Evolutionary conservation across 2,113 vertebrate species (phyloP), one percentile per base, ranked within the genome.

Genomic region (Phoenicopterus ruber): DNA sequence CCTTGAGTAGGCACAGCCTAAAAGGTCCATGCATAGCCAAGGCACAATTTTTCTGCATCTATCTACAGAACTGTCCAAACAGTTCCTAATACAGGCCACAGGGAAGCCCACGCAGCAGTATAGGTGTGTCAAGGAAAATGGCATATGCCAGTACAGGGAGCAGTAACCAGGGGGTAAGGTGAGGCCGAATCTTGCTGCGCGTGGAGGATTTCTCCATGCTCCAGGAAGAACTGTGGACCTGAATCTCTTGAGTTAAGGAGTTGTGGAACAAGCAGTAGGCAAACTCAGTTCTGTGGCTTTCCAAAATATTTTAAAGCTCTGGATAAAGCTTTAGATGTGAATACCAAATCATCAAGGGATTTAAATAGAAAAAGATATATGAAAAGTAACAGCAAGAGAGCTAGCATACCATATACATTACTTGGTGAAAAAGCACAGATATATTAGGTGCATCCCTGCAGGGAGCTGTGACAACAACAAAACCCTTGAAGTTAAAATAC

Each of bases 401-500:
- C 29, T 76, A 46, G 29, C 71, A 76, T 28, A 58, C 34, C 0
- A 0, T 38, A 34, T 26, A 21, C 9, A 25, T 57, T 46, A 31
- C 17, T n/a, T n/a, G 11, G 28, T 88, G 36, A 46, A 97, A 94
- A 93, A 90, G 36, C 36, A 69, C 29, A 77, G 90, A 86, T 67
- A 40, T 26, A 72, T 92, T 79, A 86, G 55, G 55, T 70, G 36
- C 29, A 82, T 82, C 69, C 46, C 62, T 92, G 65, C 32, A 42
- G 88, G 50, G 34, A 91, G 54, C 82, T 70, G 44, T 87, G 62
- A 93, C 46, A 95, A 79, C 55, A 94, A 82, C 59, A 88, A 96
- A 94, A 24, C 59, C 76, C 81, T 93, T 88, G 80, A 93, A 85
- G 81, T 88, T 80, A 88, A 85, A 94, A 91, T 87, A 44, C 40